Conservation (phyloP, 2,113 vertebrate species). For the Cariama cristata region DNA sequence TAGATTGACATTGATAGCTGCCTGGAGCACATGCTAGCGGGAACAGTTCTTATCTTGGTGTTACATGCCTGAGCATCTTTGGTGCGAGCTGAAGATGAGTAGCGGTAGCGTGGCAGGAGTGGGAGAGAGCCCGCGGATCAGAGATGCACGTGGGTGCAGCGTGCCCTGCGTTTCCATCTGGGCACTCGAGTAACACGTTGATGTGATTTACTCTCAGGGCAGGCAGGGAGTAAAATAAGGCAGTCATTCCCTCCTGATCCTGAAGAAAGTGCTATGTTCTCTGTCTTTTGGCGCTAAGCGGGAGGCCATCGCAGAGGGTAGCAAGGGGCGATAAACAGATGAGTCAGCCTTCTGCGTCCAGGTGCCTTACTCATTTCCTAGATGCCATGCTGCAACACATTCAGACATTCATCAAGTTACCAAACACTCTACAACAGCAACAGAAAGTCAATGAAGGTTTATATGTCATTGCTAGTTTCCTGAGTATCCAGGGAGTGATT, state of each 20-base stretch:
- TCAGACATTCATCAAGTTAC: constrained; percentile 42
- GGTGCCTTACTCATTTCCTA: constrained; percentile 32
- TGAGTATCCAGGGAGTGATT: constrained; percentile 57
- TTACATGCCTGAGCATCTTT: background rate
- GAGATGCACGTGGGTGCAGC: fast-evolving
- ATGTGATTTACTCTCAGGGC: background rate
- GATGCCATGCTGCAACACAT: constrained; percentile 21
- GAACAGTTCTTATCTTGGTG: background rate
- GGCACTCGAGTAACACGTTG: background rate
- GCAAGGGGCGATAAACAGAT: constrained; percentile 24
- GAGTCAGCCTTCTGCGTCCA: constrained; percentile 46
- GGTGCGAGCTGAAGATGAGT: background rate
- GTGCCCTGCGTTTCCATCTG: background rate
- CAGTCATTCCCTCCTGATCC: background rate
- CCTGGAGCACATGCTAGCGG: background rate
- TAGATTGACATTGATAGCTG: constrained; percentile 28
- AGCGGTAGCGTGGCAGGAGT: background rate
- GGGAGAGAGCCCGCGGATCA: background rate
- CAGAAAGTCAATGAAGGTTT: constrained; percentile 66
- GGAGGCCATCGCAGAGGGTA: background rate
- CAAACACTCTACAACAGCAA: constrained; percentile 53
- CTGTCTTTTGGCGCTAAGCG: background rate
- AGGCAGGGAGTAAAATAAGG: background rate
- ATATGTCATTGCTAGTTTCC: constrained; percentile 46
- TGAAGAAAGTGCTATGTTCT: background rate